These are phyloP conservation scores for Eristalis intricaria DNA, from an alignment of 2,888 invertebrate species.

Conservation along the genomic window DNA sequence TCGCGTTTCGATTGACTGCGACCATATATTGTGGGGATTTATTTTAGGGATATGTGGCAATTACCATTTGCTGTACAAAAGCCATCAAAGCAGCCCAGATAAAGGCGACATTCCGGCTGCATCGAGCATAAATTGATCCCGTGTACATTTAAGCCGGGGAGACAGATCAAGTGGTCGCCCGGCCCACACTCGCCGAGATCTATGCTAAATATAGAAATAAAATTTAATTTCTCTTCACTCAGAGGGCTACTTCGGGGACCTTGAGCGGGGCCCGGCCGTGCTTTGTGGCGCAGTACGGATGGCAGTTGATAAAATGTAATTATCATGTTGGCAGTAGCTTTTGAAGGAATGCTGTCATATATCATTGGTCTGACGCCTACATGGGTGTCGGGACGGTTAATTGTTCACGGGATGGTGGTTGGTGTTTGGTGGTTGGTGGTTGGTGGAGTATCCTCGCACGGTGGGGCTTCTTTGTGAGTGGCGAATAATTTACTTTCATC, in stretches of 20 bases:
- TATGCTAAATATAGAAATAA: conserved; percentile 68
- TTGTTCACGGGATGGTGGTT: conserved; percentile 40
- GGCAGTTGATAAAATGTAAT: conserved; percentile 68
- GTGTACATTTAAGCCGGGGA: conserved; percentile 36
- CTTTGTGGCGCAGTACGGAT: conserved; percentile 11
- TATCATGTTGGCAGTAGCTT: conserved; percentile 63
- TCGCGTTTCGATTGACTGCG: conserved; percentile 50
- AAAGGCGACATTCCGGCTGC: conserved; percentile 58
- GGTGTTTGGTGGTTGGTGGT: conserved; percentile 12
- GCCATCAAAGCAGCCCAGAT: conserved; percentile 65
- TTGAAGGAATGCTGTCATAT: conserved; percentile 68
- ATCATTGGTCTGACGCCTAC: conserved; percentile 68
- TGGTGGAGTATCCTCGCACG: conserved; percentile 2
- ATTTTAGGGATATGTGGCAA: conserved; percentile 69
- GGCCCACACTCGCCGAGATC: conserved; percentile 56
- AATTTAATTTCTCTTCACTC: conserved; percentile 59
- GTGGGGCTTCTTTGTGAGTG: conserved; percentile 8
- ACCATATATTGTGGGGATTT: conserved; percentile 69
- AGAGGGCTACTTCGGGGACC: conserved; percentile 32
- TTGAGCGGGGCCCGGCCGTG: conserved; percentile 27
- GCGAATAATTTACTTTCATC: conserved; percentile 34
- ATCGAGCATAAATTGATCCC: conserved; percentile 65
- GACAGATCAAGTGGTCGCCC: conserved; percentile 38
- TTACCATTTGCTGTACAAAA: conserved; percentile 65
- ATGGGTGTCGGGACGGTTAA: conserved; percentile 51